phyloP scores from a whole-genome alignment of 2,888 invertebrate species.

The Campopleginae sp. region DNA sequence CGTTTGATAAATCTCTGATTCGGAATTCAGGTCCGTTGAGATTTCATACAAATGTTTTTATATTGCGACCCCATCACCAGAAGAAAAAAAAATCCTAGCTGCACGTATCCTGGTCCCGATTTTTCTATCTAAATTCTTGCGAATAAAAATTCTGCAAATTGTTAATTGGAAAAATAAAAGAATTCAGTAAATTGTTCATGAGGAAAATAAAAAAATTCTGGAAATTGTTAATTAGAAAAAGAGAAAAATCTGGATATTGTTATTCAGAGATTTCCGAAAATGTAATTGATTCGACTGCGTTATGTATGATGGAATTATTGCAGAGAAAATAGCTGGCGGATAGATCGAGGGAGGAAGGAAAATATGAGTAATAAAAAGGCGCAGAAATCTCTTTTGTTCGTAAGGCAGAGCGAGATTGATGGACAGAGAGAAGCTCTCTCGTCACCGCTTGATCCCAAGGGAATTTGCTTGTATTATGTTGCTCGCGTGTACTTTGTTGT shows the following conservation, averaged over 20 bases:
- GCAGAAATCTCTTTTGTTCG: slow-evolving; percentile 43
- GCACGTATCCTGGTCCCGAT: no score
- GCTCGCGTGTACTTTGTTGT: slow-evolving; percentile 70
- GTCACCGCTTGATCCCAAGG: slow-evolving; percentile 73
- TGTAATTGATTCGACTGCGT: background rate
- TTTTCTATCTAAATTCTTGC: no score
- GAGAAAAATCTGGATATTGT: background rate
- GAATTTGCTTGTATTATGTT: slow-evolving; percentile 80
- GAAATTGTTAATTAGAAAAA: no score
- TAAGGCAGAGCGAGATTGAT: slow-evolving; percentile 13
- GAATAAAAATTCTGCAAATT: background rate
- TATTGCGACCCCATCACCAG: background rate
- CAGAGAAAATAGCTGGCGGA: background rate
- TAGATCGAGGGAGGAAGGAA: background rate
- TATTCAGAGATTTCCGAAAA: background rate
- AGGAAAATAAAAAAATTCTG: no score
- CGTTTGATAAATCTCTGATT: background rate
- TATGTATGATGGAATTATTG: background rate
- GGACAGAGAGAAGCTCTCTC: slow-evolving; percentile 32
- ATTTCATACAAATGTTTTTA: background rate
- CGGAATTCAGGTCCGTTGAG: background rate
- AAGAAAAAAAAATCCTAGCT: background rate
- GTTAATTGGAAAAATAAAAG: no score
- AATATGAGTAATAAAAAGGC: slow-evolving; percentile 18
- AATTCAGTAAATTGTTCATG: no score